These are phyloP conservation scores for Unio delphinus DNA, from an alignment of 2,888 invertebrate genomes.

Conservation along the genomic window DNA sequence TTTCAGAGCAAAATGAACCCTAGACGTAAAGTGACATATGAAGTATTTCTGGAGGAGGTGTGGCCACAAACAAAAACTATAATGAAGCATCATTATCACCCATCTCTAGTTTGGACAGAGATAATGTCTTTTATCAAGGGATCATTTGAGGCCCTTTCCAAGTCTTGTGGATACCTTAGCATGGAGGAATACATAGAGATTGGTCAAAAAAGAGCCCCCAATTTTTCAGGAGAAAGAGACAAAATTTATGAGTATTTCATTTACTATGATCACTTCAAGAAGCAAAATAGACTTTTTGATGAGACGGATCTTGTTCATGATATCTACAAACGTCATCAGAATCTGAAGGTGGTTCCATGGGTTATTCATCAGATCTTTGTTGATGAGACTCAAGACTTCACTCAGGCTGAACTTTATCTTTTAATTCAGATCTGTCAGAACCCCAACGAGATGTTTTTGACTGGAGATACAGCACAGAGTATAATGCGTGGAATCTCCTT, in stretches of 20 bases:
- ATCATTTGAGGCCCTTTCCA: slow-evolving; percentile 34
- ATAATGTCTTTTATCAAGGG: slow-evolving; percentile 48
- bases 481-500: slow-evolving; percentile 60
- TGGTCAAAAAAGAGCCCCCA: slow-evolving; percentile 39
- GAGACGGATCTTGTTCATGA: slow-evolving; percentile 34
- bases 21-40: slow-evolving; percentile 44
- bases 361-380: slow-evolving; percentile 45
- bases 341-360: no score
- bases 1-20: neutral
- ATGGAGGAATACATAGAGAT: slow-evolving; percentile 28
- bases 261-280: slow-evolving; percentile 19
- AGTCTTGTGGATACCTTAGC: slow-evolving; percentile 18
- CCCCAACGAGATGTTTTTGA: slow-evolving; percentile 58
- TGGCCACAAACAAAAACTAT: slow-evolving; percentile 31
- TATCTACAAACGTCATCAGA: slow-evolving; percentile 13
- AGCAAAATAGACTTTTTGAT: slow-evolving; percentile 29
- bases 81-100: slow-evolving; percentile 23
- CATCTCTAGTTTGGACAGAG: slow-evolving; percentile 53
- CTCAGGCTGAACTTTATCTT: slow-evolving; percentile 52
- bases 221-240: slow-evolving; percentile 34
- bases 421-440: slow-evolving; percentile 39
- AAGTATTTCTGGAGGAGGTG: slow-evolving; percentile 40
- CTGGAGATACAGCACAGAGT: slow-evolving; percentile 54
- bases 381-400: slow-evolving; percentile 60
- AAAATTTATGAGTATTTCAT: slow-evolving; percentile 32